Base-by-base conservation (phyloP, 2,797 vertebrate genomes). In the Enteromius treurensis region DNA sequence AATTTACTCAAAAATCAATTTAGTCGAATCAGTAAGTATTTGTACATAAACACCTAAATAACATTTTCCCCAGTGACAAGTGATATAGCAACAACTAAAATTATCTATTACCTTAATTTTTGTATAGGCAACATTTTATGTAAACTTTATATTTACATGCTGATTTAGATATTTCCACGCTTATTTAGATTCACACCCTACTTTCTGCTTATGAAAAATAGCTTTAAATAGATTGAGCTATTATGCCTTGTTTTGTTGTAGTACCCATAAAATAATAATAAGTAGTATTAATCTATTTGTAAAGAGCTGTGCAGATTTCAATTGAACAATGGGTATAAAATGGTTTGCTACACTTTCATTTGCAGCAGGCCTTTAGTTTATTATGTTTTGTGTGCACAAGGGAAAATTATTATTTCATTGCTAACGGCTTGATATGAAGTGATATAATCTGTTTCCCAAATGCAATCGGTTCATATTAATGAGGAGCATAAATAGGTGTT, bases 401-500 rank as follows among this genome's bases (percentile, higher is more conserved):
- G 26, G 11, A 47, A 5, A 71, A 71, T 0, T 23, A 29, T 74
- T 40, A 73, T 40, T 62, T 73, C 7, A 34, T 58, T 32, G 40
- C 40, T 64, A 51, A 65, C 51, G 15, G 21, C 21, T 40, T 11
- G 42, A 76, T 75, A 14, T 75, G 49, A 73, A 55, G 34, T 79
- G 83, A 80, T 86, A 69, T 88, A 90, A 92, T 92, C 88, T 88
- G 34, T 87, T 88, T 64, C 26, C 53, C 77, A 68, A 87, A 90
- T n/a, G 42, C 86, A 90, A 88, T 89, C 81, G 84, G 87, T 87
- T 87, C 74, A 8, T 9, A 55, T 80, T 51, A 65, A 84, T 32
- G 23, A 73, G 55, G 68, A 73, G 85, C 81, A 64, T 82, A 23
- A 78, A 77, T 73, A 81, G 80, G 81, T 79, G 55, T 81, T 85